phyloP scores from a whole-genome alignment of 1,140 invertebrate genomes.

The Ceratoteleas bidentatus region DNA sequence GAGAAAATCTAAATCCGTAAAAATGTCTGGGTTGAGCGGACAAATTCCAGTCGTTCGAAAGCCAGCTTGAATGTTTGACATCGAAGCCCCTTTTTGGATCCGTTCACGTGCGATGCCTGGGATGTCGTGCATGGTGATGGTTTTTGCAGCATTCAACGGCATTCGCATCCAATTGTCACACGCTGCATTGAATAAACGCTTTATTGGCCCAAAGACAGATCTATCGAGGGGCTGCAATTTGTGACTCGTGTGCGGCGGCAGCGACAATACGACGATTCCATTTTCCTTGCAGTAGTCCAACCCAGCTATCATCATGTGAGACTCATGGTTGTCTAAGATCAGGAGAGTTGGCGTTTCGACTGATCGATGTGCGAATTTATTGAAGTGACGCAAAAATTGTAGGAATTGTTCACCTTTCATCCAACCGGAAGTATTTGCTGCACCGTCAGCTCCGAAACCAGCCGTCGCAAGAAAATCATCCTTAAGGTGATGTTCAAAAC shows the following conservation, averaged over 20 bases:
- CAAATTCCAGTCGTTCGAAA: conserved; percentile 9
- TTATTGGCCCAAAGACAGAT: conserved; percentile 23
- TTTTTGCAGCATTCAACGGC: conserved; percentile 30
- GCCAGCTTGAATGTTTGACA: conserved; percentile 12
- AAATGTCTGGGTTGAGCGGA: conserved; percentile 9
- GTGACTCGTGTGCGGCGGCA: conserved; percentile 69
- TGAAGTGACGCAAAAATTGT: conserved; percentile 67
- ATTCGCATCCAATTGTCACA: conserved; percentile 37
- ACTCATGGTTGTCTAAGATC: conserved; percentile 27
- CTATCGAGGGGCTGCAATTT: conserved; percentile 75
- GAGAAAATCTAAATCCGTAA: conserved; percentile 17
- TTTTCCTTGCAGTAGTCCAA: conserved; percentile 56
- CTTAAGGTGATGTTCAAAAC: no score
- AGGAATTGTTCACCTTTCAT: conserved; percentile 69
- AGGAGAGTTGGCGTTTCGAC: conserved; percentile 12
- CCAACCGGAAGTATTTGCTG: conserved; percentile 49
- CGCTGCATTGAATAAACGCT: conserved; percentile 13
- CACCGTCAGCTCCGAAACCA: conserved; percentile 15
- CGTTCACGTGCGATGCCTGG: conserved; percentile 23
- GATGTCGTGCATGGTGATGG: conserved; percentile 28
- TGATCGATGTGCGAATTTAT: conserved; percentile 13
- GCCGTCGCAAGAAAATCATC: conserved; percentile 16
- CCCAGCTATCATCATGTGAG: conserved; percentile 22
- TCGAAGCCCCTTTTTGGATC: conserved; percentile 19
- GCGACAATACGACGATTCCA: conserved; percentile 61